Evolutionary conservation across 2,113 vertebrate species (phyloP), one percentile per base, ranked within the genome.

Genomic region (Alexandromys fortis): DNA sequence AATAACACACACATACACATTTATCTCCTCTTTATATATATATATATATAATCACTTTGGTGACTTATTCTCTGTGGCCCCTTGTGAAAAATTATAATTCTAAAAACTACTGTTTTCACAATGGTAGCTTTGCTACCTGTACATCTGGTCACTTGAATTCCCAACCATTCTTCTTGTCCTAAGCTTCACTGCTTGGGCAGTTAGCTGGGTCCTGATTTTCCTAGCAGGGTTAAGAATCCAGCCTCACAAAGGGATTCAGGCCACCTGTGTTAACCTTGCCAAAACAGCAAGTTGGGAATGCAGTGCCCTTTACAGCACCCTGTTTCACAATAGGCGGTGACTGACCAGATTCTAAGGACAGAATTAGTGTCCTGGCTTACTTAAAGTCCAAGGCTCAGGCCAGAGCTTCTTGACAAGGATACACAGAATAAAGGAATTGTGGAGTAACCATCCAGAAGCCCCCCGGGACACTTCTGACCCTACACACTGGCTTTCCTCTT

Each of bases 281-380:
- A 38, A 55, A 35, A 4, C 5, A 33, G n/a, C n/a, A 10, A 33
- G 30, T 1, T 35, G 88, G 33, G 7, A 55, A 55, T 55, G 14
- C 14, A 38, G 13, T 3, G 4, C 30, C 33, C 16, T 38, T 35
- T 42, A 24, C 42, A 63, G 58, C 5, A 7, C 26, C 7, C 38
- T n/a, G 10, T 13, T 11, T 2, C 33, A 61, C 14, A 6, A 47
- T 12, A 6, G 35, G 42, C 8, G 28, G 8, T 0, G 5, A 28
- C 5, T 47, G 5, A 5, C 11, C 38, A 0, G 21, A 3, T 19
- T 17, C 49, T 26, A 17, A 65, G 26, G 35, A 33, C 35, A 58
- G 52, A 52, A 11, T 3, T 10, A 21, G 42, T 19, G 13, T 19
- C 26, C 83, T 16, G n/a, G 35, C 2, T 77, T 52, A 35, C 13